Evolutionary conservation across 1,140 invertebrate genomes (phyloP), one percentile per base, ranked within the genome.

Genomic region (Mactra quadrangularis): DNA sequence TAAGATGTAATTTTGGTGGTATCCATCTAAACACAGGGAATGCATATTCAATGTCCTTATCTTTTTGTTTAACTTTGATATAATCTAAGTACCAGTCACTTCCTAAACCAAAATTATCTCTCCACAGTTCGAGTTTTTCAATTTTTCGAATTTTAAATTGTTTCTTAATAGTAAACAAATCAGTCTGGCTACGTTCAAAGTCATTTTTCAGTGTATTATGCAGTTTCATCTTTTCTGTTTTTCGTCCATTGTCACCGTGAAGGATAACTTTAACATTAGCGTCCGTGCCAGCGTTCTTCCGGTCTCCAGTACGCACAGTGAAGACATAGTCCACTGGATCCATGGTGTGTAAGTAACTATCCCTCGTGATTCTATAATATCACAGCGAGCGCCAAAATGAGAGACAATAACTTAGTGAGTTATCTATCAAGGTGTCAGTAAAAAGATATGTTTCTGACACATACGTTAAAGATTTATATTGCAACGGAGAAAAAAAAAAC

Each of bases 121-220:
- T 38, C 84, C 84, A 85, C 1, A 85, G 19, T 50, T 85, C 84
- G 22, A 85, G 50, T 38, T 82, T 85, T n/a, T 71, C 57, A 29
- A 85, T 66, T n/a, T 75, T 70, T n/a, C 47, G 35, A 22, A 89
- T 55, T 52, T 85, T 77, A 15, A 59, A 50, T 59, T 71, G 84
- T 50, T 74, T 59, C 35, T 85, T 85, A 7, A 90, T 84, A 17
- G 77, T 64, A 84, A 91, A 93, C 15, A 84, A 83, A 64, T 90
- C 89, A 1, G 85, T 88, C 17, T 86, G 85, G 25, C 91, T 90
- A 29, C 91, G 75, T 81, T 93, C 92, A 79, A 92, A 89, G 81
- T 93, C 93, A 68, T 93, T 91, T 57, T 88, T 86, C 3, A 93
- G 86, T 7, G 84, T 85, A 52, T 89, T 76, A 59, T 90, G 86